Conservation (phyloP, 1,140 invertebrate genomes). For the Anadara kagoshimensis region DNA sequence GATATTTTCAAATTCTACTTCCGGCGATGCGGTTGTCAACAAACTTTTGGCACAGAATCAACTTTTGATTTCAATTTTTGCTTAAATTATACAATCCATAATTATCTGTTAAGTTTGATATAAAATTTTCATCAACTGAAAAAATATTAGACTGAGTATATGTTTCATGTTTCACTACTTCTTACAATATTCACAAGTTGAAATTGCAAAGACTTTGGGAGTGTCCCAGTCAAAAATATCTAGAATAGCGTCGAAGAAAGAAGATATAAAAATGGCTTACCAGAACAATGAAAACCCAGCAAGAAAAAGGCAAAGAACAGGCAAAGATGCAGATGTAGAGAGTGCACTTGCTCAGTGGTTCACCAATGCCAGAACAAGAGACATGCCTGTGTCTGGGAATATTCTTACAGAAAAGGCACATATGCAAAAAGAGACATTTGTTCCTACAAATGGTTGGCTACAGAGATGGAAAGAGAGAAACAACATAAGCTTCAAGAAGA, state of each 20-base stretch:
- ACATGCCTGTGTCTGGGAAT: conserved; percentile 33
- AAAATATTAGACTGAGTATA: too few species aligned
- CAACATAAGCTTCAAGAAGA: conserved; percentile 35
- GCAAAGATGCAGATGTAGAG: conserved; percentile 44
- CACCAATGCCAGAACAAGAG: conserved; percentile 3
- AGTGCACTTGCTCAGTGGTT: conserved; percentile 38
- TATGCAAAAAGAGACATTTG: conserved; percentile 57
- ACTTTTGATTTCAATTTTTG: too few species aligned
- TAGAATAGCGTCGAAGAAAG: conserved; percentile 29
- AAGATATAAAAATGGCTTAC: conserved; percentile 29
- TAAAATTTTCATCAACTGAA: too few species aligned
- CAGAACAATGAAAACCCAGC: conserved; percentile 29
- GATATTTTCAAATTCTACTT: too few species aligned
- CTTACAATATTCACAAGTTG: conserved; percentile 27
- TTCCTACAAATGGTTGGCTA: conserved; percentile 61
- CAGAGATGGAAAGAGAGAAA: conserved; percentile 56
- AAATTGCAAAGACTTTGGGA: conserved; percentile 32
- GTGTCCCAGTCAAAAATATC: conserved; percentile 44
- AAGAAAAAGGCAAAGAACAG: conserved; percentile 33
- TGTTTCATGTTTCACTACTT: too few species aligned
- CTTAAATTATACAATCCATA: too few species aligned
- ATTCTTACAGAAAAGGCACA: conserved; percentile 56
- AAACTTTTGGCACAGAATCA: too few species aligned
- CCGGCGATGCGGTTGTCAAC: too few species aligned
- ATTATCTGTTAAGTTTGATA: too few species aligned